Base-by-base conservation (phyloP, 2,113 vertebrate genomes). In the Zosterops pallidus region DNA sequence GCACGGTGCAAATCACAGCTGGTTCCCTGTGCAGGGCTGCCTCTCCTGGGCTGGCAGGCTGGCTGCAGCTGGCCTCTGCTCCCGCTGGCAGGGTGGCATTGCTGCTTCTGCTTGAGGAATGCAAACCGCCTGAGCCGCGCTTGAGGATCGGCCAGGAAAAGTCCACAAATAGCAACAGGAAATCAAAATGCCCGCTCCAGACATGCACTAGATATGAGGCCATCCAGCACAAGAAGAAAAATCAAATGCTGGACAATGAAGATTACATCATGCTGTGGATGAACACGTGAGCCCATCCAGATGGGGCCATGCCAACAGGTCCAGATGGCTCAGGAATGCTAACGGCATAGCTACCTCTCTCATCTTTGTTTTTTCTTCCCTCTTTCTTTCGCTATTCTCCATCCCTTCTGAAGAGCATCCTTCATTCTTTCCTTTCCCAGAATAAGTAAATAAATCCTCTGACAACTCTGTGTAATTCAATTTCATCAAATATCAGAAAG, bases 321-420 rank as follows among this genome's bases (percentile, higher is more conserved):
- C 98, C 98, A 97, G 97, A 98, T 98, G 98, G 97, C 94, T 97
- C 87, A 96, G 96, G 97, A 98, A 97, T 97, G 97, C 97, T 97
- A 95, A 97, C 91, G 88, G 90, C 96, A 96, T 97, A 96, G 90
- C 96, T 97, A 97, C 97, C 96, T 98, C 97, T 94, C 65, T 95
- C 81, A 79, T 92, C 96, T 96, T 96, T 86, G 64, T 56, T 90
- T 86, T 90, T 91, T 88, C 85, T 95, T 93, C 87, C 87, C 79
- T 96, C 71, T 64, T 88, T 87, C 70, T 96, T 81, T 62, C 93
- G 47, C 76, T 93, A 6, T 93, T 91, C 80, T 83, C 64, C 46
- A 71, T 93, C 20, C 50, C 64, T 82, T 63, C 93, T 91, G 83
- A 39, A 39, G 39, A 39, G 89, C 26, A 1, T 90, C 12, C 74